A percentile compares a stretch with the other conserved stretches of the same genome.
Evolutionary conservation across 2,113 vertebrate species (phyloP).

Genomic region (Rhabdomys dilectus): DNA sequence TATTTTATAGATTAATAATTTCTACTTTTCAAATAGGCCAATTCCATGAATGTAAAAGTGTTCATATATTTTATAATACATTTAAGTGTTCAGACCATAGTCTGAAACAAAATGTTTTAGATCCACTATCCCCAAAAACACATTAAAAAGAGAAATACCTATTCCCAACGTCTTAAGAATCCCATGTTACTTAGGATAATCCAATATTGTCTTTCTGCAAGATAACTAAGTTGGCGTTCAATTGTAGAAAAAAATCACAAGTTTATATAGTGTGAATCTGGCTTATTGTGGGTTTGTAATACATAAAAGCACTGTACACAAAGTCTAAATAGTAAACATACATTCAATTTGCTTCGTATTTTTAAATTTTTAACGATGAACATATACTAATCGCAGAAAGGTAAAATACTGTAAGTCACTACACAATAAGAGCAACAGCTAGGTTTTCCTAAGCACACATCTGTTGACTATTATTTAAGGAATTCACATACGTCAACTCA

Average conservation of each 20-base stretch:
- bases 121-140: background rate
- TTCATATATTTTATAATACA: background rate
- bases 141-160: background rate
- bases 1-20: background rate
- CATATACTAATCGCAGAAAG: background rate
- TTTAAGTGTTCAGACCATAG: background rate
- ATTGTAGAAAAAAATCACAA: background rate
- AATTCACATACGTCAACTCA: background rate
- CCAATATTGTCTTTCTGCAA: background rate
- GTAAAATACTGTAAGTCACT: background rate
- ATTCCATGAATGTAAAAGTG: background rate
- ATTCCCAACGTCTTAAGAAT: background rate
- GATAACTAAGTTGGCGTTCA: background rate
- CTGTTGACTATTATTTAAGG: background rate
- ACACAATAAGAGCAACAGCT: background rate
- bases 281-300: background rate
- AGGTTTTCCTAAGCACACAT: background rate
- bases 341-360: background rate
- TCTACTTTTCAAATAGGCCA: background rate
- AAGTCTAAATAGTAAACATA: background rate
- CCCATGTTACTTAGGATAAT: background rate
- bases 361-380: constrained; percentile 26
- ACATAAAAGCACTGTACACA: background rate
- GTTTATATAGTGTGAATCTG: background rate
- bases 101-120: background rate